Conservation (phyloP, 1,140 invertebrate genomes). For the Chrysoperla carnea region DNA sequence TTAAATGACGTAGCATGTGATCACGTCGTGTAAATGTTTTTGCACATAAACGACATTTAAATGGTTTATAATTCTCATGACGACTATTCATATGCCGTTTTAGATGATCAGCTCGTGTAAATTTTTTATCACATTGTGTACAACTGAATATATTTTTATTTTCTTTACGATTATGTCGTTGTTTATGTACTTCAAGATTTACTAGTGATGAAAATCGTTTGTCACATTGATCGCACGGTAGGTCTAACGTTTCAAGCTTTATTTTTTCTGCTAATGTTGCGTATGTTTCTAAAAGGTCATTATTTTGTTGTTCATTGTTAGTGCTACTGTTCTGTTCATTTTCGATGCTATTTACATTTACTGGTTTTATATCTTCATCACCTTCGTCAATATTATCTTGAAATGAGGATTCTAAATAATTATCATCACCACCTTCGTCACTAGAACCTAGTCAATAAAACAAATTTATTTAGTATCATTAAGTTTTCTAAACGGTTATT, state of each 20-base stretch:
- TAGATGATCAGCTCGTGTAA: constrained; percentile 13
- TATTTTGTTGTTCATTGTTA: constrained; percentile 16
- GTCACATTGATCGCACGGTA: background rate
- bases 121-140: constrained; percentile 15
- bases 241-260: background rate
- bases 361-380: constrained; percentile 6
- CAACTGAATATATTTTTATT: constrained; percentile 10
- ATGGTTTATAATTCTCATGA: constrained; percentile 18
- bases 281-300: constrained; percentile 14
- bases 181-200: background rate
- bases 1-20: constrained; percentile 26
- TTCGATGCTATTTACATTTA: background rate
- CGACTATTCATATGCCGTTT: constrained; percentile 17
- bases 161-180: background rate
- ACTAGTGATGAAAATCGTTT: no score
- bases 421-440: no score
- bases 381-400: constrained; percentile 7
- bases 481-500: no score
- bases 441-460: no score
- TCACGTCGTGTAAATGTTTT: constrained; percentile 27
- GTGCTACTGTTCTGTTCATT: constrained; percentile 6
- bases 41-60: constrained; percentile 29
- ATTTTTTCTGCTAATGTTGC: constrained; percentile 12
- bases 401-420: no score
- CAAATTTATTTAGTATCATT: no score